These are phyloP conservation scores for Myrmecobius fasciatus DNA, from an alignment of 2,113 vertebrate genomes.

Conservation along the genomic window DNA sequence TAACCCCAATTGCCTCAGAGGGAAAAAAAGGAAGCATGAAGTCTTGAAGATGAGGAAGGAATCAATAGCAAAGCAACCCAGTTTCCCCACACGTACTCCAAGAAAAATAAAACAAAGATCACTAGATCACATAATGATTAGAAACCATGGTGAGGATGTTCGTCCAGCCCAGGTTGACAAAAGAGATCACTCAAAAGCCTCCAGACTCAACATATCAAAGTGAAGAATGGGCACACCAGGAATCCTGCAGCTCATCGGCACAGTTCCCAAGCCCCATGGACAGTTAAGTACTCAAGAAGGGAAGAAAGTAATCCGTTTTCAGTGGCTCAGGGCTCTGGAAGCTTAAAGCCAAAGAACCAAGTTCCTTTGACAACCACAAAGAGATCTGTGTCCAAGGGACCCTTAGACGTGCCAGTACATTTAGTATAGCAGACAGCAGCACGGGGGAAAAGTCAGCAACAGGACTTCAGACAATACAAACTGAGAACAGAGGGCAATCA, in stretches of 20 bases:
- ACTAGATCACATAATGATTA: neutral
- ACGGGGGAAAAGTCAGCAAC: neutral
- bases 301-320: neutral
- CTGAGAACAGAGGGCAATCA: neutral
- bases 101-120: neutral
- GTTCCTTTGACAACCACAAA: neutral
- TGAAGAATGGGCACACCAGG: no score
- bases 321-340: neutral
- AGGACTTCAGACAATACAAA: neutral
- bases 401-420: neutral
- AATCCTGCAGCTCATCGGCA: neutral
- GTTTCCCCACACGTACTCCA: neutral
- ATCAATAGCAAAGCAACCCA: neutral
- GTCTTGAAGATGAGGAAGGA: neutral
- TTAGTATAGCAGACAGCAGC: neutral
- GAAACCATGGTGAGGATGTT: neutral
- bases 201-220: neutral
- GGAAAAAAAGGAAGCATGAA: no score
- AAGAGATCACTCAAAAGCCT: neutral
- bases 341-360: neutral
- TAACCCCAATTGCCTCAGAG: no score
- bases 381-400: neutral
- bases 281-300: neutral
- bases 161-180: neutral
- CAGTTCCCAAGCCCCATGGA: neutral